Percentiles rank a stretch among this genome's conserved stretches.
These are phyloP conservation scores for Urosaurus nigricauda DNA, from an alignment of 2,797 vertebrate species.

Conservation along the genomic window DNA sequence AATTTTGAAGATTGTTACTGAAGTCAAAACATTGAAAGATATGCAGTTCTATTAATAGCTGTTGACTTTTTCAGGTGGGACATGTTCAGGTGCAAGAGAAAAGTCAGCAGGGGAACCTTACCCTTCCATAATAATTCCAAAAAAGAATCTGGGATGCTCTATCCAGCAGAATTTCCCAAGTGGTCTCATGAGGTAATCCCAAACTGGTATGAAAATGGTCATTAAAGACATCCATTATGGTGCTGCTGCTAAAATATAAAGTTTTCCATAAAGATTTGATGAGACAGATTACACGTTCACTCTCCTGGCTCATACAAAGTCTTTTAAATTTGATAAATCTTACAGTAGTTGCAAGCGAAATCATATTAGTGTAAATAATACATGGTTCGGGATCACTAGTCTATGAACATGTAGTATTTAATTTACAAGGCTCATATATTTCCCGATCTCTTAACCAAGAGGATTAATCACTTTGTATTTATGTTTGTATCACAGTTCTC, in stretches of 20 bases:
- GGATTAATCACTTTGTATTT: slow-evolving; percentile 63
- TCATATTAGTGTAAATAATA: slow-evolving; percentile 76
- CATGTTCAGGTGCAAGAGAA: neutral
- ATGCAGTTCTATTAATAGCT: neutral
- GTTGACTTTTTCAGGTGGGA: neutral
- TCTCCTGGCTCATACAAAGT: slow-evolving; percentile 73
- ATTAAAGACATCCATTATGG: slow-evolving; percentile 30
- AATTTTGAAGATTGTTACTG: neutral
- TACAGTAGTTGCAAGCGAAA: slow-evolving; percentile 71
- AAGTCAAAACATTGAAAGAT: neutral
- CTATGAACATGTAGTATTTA: slow-evolving; percentile 74
- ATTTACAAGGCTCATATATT: slow-evolving; percentile 75
- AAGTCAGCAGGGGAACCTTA: neutral
- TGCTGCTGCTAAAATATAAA: slow-evolving; percentile 65
- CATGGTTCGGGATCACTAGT: slow-evolving; percentile 77
- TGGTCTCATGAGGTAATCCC: neutral
- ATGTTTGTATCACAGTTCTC: slow-evolving; percentile 38
- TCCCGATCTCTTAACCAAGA: slow-evolving; percentile 70
- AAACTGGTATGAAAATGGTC: slow-evolving; percentile 29
- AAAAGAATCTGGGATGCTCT: rapidly evolving
- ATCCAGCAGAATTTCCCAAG: rapidly evolving
- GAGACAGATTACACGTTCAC: slow-evolving; percentile 78
- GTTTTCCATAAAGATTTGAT: slow-evolving; percentile 72
- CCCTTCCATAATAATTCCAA: neutral
- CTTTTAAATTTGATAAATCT: slow-evolving; percentile 80